Evolutionary conservation across 2,797 vertebrate genomes (phyloP).

Genomic region (Neosilurus hyrtlii): DNA sequence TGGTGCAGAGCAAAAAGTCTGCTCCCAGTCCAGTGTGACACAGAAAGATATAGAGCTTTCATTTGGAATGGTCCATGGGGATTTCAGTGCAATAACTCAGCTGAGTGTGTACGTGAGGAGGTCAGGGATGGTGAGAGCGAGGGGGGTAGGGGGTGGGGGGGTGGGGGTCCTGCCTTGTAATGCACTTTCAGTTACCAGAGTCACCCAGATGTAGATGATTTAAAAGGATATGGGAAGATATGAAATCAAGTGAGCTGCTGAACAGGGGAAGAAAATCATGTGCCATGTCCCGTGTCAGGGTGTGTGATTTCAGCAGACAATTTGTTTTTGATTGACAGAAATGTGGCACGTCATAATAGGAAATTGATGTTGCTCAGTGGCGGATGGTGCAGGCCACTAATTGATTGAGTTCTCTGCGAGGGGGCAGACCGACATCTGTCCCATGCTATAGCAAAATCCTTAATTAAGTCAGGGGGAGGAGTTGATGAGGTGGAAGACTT

Average conservation of each 20-base stretch:
- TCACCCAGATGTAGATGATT: slow-evolving; percentile 31
- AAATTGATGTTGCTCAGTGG: slow-evolving; percentile 57
- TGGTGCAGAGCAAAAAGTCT: slow-evolving; percentile 28
- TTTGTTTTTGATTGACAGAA: slow-evolving; percentile 58
- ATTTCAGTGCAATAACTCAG: slow-evolving; percentile 47
- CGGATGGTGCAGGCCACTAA: slow-evolving; percentile 43
- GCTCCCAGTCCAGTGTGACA: slow-evolving; percentile 36
- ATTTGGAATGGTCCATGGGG: slow-evolving; percentile 46
- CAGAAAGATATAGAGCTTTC: slow-evolving; percentile 51
- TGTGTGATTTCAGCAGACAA: slow-evolving; percentile 51
- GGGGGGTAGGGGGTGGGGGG: too few species aligned
- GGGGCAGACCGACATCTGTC: slow-evolving; percentile 50
- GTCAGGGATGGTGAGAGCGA: not conserved
- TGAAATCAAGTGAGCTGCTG: slow-evolving; percentile 21
- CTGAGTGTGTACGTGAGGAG: slow-evolving; percentile 8
- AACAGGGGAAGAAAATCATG: slow-evolving; percentile 35
- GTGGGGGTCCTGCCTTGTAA: slow-evolving; percentile 30
- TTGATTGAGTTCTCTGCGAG: slow-evolving; percentile 58
- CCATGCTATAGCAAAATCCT: slow-evolving; percentile 40
- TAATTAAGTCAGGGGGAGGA: slow-evolving; percentile 42
- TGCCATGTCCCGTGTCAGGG: slow-evolving; percentile 13
- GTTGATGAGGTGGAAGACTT: slow-evolving; percentile 26
- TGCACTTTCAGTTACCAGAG: slow-evolving; percentile 43
- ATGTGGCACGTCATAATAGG: slow-evolving; percentile 53
- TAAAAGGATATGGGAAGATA: slow-evolving; percentile 20